Evolutionary conservation across 2,797 vertebrate genomes (phyloP), one percentile per base, ranked within the genome.

Genomic region (Sorex maritimensis): DNA sequence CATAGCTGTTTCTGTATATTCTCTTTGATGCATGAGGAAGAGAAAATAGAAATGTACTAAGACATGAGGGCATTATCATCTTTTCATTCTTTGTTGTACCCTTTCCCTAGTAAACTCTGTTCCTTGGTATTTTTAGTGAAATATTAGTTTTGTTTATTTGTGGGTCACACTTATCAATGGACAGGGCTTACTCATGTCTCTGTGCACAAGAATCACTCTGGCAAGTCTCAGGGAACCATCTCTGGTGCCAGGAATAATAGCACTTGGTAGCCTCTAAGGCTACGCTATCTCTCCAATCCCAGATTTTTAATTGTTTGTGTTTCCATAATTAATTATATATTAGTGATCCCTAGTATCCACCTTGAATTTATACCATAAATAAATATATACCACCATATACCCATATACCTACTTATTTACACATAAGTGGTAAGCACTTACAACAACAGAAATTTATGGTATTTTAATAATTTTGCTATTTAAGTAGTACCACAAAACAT

Each of bases 261-360:
- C 14, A 21, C 21, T 61, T 61, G 58, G 19, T 61, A 55, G 10
- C 9, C 4, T 14, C 10, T 17, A 55, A 55, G 58, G 58, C 7
- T 61, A 61, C 19, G 21, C 17, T 61, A 61, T 61, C 58, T 61
- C 58, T 61, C 58, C 58, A 61, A 44, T 44, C 41, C 41, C 21
- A 84, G 55, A 58, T 14, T 71, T 90, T 81, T 79, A 65, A 77
- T 77, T 77, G 46, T 73, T 23, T 90, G 30, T 73, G 34, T 80
- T 92, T 82, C 13, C 6, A 86, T 82, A 68, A n/a, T 68, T 93
- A 88, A 14, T 79, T 6, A 52, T 87, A 52, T 92, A 28, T 87
- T 41, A 68, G 2, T 73, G 11, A 30, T 30, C 10, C 23, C 17
- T 75, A 44, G 81, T 58, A 81, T 78, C 24, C 21, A 26, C 38